Conservation (phyloP, 2,797 vertebrate species). For the Pipistrellus nathusii region DNA sequence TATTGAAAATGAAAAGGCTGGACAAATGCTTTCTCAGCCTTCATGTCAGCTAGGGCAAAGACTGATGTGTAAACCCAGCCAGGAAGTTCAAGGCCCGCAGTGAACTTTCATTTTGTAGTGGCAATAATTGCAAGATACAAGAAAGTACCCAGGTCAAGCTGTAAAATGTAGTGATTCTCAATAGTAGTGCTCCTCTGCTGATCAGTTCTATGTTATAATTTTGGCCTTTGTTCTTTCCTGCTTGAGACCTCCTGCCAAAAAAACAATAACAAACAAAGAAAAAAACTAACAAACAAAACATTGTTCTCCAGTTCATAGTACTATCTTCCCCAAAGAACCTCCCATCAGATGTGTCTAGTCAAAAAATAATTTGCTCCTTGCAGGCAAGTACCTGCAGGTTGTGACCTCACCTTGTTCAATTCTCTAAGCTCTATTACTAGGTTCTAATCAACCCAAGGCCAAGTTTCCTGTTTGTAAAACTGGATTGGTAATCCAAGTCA, state of each 20-base stretch:
- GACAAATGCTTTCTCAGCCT: background rate
- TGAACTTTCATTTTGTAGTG: background rate
- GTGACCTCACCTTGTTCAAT: background rate
- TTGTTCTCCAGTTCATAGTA: background rate
- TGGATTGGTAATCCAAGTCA: background rate
- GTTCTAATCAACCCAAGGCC: background rate
- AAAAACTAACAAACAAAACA: background rate
- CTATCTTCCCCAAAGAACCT: background rate
- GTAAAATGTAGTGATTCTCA: background rate
- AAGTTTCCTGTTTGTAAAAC: background rate
- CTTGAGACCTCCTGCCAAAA: background rate
- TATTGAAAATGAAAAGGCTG: background rate
- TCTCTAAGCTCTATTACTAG: background rate
- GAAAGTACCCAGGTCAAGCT: background rate
- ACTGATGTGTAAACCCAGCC: background rate
- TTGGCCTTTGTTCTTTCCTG: background rate
- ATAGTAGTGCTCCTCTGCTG: fast-evolving
- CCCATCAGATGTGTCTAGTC: background rate
- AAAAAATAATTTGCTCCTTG: background rate
- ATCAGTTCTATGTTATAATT: background rate
- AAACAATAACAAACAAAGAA: background rate
- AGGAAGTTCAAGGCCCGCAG: background rate
- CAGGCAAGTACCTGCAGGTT: background rate
- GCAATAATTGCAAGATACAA: background rate
- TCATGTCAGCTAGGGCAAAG: background rate